phyloP scores from a whole-genome alignment of 2,888 invertebrate genomes.

The Diplazon laetatorius region DNA sequence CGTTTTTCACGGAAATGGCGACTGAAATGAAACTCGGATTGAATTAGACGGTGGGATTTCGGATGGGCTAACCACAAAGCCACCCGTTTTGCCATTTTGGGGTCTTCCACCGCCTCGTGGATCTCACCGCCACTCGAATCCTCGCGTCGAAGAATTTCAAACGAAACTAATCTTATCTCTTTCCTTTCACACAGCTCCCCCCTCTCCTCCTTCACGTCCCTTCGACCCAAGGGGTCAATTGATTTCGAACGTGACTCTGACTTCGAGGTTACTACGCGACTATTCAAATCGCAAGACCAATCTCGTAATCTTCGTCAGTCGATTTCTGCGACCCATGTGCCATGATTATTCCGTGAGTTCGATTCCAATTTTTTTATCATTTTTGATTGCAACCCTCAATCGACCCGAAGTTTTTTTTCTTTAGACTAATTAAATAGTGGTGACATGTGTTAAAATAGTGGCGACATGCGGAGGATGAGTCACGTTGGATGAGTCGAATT shows the following conservation, averaged over 20 bases:
- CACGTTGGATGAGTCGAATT: slow-evolving; percentile 6
- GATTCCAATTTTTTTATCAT: too few relatives aligned
- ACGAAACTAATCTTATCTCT: slow-evolving; percentile 56
- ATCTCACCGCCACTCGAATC: slow-evolving; percentile 24
- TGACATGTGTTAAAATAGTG: too few relatives aligned
- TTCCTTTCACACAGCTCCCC: slow-evolving; percentile 23
- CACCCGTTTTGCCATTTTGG: neutral
- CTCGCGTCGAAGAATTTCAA: slow-evolving; percentile 25
- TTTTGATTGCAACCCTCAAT: too few relatives aligned
- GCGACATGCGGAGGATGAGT: slow-evolving; percentile 2
- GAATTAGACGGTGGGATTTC: slow-evolving; percentile 20
- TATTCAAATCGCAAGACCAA: slow-evolving; percentile 24
- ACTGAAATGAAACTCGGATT: slow-evolving; percentile 24
- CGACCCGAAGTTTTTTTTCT: too few relatives aligned
- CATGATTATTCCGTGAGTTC: slow-evolving; percentile 12
- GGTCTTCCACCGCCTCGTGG: slow-evolving; percentile 4
- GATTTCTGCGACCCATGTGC: neutral
- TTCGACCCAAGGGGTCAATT: slow-evolving; percentile 46
- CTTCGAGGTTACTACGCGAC: slow-evolving; percentile 15
- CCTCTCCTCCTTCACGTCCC: too few relatives aligned
- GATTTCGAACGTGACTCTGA: slow-evolving; percentile 55
- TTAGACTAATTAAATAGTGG: too few relatives aligned
- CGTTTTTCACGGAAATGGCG: neutral
- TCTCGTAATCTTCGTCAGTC: slow-evolving; percentile 46
- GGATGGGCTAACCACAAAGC: slow-evolving; percentile 28